Evolutionary conservation across 1,140 invertebrate species (phyloP), one percentile per base, ranked within the genome.

Genomic region (Diabrotica virgifera): DNA sequence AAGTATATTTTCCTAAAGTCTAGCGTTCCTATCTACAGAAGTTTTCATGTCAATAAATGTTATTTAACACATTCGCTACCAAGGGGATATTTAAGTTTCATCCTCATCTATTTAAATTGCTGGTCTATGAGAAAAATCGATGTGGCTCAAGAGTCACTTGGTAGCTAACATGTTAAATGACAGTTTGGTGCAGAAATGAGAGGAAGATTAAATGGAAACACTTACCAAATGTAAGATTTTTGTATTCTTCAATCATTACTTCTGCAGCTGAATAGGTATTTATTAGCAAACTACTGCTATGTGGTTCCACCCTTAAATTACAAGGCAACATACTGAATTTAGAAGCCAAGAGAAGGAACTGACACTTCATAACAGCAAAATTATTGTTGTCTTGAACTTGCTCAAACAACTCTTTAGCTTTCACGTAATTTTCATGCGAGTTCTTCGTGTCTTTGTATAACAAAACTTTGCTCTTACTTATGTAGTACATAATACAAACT

Each of bases 311-410:
- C 8, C n/a, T 11, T 8, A 54, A n/a, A 38, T 46, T n/a, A 38
- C 60, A 62, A n/a, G 60, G 60, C 36, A 62, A 13, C 35, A 11
- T 62, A 36, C 24, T 36, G 24, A 62, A 62, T 24, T 53, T 53
- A 24, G 24, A 62, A 36, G 53, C 36, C 52, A 62, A 54, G 35
- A 62, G 13, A 40, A 35, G 13, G 5, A 62, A 52, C 12, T 54
- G 60, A 38, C 51, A 37, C 12, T 54, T 38, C 6, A 62, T 10
- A 12, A 24, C 13, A 12, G n/a, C 24, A 10, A 54, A 14, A 13
- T 36, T 8, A 9, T 53, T 11, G 2, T 24, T 62, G 8, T 53
- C 52, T 37, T 62, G 13, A 46, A 46, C 35, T 38, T 24, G 35
- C 6, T 14, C 24, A 10, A 54, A 52, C 52, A 62, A 14, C 6